Evolutionary conservation across 2,888 invertebrate species (phyloP), one percentile per base, ranked within the genome.

Genomic region (Cistogaster globosa): DNA sequence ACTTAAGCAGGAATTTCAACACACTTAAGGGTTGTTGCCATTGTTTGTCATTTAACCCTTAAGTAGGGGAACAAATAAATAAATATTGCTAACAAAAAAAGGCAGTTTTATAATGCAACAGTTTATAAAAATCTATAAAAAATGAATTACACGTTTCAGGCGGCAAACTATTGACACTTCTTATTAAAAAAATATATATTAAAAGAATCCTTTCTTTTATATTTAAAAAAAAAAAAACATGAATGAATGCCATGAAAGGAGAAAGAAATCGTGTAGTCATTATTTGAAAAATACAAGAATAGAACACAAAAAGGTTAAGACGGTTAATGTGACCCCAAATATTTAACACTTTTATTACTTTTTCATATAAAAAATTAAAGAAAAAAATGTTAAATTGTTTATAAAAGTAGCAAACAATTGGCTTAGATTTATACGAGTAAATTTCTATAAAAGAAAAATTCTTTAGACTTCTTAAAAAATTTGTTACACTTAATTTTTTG

Each of bases 21-120:
- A 71, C 82, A 75, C 82, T 75, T 82, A 82, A 75, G 82, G 75
- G 69, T 63, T 65, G 71, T n/a, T 76, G 58, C 11, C 26, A 22
- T 72, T 72, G 32, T 80, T 20, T 20, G 32, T 38, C 38, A 3
- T 75, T 85, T 85, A 85, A 85, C 85, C 85, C 85, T 82, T 85
- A 85, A 82, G 82, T 79, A 85, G 82, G 82, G 77, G 74, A 79
- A 75, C 85, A 55, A 82, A 74, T 69, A 77, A 58, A 71, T 12
- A 63, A 53, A 53, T 18, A 16, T 14, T n/a, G 51, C 45, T 45
- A 36, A 57, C 22, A 51, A 16, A 62, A 16, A 62, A 20, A 22
- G 74, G 26, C 18, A 20, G 14, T 26, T 45, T 57, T 62, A 18
- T 57, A 57, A 18, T n/a, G 32, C 32, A 71, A 42, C 18, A 18